Conservation (phyloP, 2,113 vertebrate genomes). For the Gymnorhina tibicen region DNA sequence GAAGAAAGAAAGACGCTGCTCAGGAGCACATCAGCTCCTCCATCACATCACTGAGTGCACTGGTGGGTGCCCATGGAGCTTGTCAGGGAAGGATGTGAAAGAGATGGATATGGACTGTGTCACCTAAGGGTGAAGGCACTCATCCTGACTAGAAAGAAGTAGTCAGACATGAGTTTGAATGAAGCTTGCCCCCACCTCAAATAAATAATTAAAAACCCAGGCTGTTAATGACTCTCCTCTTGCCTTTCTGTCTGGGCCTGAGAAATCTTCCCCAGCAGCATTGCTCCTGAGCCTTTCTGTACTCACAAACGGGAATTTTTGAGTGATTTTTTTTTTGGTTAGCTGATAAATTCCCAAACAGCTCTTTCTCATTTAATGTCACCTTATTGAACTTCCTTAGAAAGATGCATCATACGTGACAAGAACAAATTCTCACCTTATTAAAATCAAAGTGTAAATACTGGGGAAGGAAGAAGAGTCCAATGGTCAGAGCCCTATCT, state of each 20-base stretch:
- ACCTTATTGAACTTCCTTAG: background rate
- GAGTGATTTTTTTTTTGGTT: background rate
- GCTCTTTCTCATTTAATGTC: background rate
- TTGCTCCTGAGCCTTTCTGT: background rate
- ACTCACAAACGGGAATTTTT: background rate
- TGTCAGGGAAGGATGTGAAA: background rate
- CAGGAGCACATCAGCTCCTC: background rate
- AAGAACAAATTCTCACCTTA: background rate
- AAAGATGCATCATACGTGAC: background rate
- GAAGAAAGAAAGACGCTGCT: background rate
- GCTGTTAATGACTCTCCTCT: background rate
- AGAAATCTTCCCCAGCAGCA: background rate
- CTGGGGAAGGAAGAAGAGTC: background rate
- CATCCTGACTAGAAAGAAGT: background rate
- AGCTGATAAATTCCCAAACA: background rate
- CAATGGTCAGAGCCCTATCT: background rate
- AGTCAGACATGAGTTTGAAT: background rate
- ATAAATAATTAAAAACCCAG: background rate
- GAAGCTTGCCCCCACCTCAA: background rate
- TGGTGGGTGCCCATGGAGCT: background rate
- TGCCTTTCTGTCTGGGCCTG: background rate
- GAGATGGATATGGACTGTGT: background rate
- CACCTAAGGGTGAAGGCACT: background rate
- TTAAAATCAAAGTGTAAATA: background rate
- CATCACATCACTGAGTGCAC: background rate